Percentiles rank a stretch among this genome's conserved stretches.
Conservation (phyloP, 2,888 invertebrate genomes). For the Meliscaeva auricollis region DNA sequence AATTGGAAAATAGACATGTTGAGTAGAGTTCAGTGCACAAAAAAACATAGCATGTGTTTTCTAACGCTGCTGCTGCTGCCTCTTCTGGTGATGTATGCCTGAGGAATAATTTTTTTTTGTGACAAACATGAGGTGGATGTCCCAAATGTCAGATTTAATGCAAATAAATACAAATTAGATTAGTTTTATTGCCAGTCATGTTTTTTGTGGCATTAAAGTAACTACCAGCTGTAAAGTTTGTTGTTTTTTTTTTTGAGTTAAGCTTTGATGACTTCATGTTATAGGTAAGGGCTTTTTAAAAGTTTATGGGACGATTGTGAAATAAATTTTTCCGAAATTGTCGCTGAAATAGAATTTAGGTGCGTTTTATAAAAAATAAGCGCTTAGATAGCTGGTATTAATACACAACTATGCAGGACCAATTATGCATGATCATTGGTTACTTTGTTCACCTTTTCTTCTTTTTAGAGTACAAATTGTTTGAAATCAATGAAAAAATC, state of each 20-base stretch:
- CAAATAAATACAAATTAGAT: conserved; percentile 64
- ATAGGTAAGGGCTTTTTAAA: no score
- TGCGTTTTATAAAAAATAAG: no score
- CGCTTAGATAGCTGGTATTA: no score
- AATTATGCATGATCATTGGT: no score
- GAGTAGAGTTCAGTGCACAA: conserved; percentile 25
- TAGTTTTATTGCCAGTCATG: conserved; percentile 81
- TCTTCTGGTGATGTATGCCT: conserved; percentile 38
- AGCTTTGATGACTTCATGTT: no score
- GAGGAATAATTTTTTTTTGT: not conserved
- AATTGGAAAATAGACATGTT: conserved; percentile 52
- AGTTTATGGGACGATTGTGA: no score
- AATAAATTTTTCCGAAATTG: no score
- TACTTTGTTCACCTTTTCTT: no score
- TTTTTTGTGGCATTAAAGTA: conserved; percentile 80
- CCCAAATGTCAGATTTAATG: conserved; percentile 57
- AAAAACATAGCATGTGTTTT: conserved; percentile 12
- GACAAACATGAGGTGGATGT: conserved; percentile 21
- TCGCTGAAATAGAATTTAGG: no score
- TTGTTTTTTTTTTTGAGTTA: not conserved
- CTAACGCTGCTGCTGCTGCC: not conserved
- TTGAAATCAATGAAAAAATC: no score
- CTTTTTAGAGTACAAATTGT: no score
- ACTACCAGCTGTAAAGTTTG: conserved; percentile 67
- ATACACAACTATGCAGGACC: no score